A percentile compares a stretch with the other conserved stretches of the same genome.
These are phyloP conservation scores for Varecia variegata DNA, from an alignment of 2,797 vertebrate species.

Conservation along the genomic window DNA sequence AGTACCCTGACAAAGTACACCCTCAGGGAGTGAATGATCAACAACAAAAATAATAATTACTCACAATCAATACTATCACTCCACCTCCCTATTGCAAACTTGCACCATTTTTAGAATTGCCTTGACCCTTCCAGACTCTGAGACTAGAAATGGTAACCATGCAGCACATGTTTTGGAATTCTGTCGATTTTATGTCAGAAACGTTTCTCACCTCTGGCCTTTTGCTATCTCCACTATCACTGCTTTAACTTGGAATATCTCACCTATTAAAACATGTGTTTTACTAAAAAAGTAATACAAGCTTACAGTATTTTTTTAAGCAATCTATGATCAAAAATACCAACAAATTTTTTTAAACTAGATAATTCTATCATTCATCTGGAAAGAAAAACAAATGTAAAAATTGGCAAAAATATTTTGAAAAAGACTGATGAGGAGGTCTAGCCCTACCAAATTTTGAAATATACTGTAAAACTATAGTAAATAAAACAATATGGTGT, in stretches of 20 bases:
- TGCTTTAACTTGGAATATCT: neutral
- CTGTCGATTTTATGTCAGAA: neutral
- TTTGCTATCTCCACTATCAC: neutral
- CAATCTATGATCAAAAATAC: neutral
- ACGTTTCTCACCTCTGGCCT: neutral
- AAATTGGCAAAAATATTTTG: neutral
- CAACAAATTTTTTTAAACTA: neutral
- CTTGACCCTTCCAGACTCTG: neutral
- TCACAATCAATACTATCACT: neutral
- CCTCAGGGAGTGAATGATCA: neutral
- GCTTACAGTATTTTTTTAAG: neutral
- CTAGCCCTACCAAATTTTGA: neutral
- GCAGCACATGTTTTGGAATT: neutral
- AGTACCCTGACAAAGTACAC: neutral
- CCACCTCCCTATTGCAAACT: neutral
- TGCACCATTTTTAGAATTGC: neutral
- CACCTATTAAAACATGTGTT: neutral
- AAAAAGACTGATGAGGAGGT: neutral
- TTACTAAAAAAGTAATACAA: neutral
- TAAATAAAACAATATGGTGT: neutral
- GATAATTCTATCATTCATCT: neutral
- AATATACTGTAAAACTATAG: neutral
- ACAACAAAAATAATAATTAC: neutral
- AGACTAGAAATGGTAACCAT: neutral
- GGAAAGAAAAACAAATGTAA: neutral